phyloP scores from a whole-genome alignment of 1,140 invertebrate genomes.

The Trachelipus rathkii region DNA sequence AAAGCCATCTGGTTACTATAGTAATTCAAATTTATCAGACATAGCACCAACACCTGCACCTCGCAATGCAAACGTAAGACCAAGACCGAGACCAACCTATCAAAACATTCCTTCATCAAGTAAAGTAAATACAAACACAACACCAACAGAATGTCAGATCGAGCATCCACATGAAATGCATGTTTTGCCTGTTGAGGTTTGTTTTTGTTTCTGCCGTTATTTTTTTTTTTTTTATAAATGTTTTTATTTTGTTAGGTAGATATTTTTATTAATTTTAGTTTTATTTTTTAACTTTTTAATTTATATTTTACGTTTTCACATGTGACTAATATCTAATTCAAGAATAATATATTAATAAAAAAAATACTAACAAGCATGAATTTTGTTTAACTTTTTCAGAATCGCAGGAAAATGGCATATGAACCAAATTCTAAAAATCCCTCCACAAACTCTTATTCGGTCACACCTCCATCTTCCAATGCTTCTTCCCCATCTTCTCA shows the following conservation, averaged over 20 bases:
- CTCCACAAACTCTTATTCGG: slow-evolving; percentile 39
- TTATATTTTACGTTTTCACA: slow-evolving; percentile 3
- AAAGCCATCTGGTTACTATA: slow-evolving; percentile 20
- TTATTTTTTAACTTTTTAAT: no score
- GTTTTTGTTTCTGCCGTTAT: slow-evolving; percentile 17
- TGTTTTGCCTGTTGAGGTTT: slow-evolving; percentile 29
- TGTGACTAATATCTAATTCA: slow-evolving; percentile 31
- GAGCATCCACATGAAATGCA: neutral
- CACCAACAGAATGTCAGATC: slow-evolving; percentile 8
- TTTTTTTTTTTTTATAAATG: slow-evolving; percentile 31
- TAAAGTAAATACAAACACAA: slow-evolving; percentile 39
- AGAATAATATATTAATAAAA: neutral
- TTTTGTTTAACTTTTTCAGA: slow-evolving; percentile 34
- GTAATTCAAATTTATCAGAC: neutral
- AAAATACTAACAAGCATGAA: slow-evolving; percentile 16
- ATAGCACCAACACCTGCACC: slow-evolving; percentile 31
- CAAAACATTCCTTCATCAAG: slow-evolving; percentile 49
- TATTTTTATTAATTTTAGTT: no score
- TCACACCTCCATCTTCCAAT: slow-evolving; percentile 23
- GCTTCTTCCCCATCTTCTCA: slow-evolving; percentile 32
- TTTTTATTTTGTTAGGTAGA: neutral
- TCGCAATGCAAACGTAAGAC: slow-evolving; percentile 24
- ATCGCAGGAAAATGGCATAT: slow-evolving; percentile 37
- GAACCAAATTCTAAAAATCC: slow-evolving; percentile 33
- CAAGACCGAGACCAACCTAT: slow-evolving; percentile 39